phyloP scores from a whole-genome alignment of 1,140 invertebrate genomes.

The Acyrthosiphon pisum region DNA sequence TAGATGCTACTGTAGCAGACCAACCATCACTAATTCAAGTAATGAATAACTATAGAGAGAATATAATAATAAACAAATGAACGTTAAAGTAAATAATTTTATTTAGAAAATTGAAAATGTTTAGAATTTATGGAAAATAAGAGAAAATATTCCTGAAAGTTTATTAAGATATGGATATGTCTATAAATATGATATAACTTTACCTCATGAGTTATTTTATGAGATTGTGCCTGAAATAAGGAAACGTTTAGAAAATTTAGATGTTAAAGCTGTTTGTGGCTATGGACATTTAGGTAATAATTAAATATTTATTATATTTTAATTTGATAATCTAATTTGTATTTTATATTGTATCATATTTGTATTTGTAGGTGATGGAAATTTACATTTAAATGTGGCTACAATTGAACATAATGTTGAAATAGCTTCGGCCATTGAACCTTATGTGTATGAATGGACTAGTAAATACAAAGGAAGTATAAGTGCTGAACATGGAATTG shows the following conservation, averaged over 20 bases:
- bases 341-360: neutral
- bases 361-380: constrained; percentile 77
- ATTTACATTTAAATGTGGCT: constrained; percentile 89
- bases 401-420: constrained; percentile 74
- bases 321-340: neutral
- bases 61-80: neutral
- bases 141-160: constrained; percentile 85
- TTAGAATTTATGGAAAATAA: constrained; percentile 80
- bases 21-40: constrained; percentile 82
- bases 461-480: constrained; percentile 83
- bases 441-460: constrained; percentile 89
- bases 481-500: constrained; percentile 95
- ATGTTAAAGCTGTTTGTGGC: constrained; percentile 74
- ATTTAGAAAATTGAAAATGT: constrained; percentile 59
- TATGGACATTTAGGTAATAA: constrained; percentile 89
- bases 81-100: constrained; percentile 1
- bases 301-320: neutral
- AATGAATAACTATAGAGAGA: constrained; percentile 41
- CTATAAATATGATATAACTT: constrained; percentile 95
- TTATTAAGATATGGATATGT: constrained; percentile 85
- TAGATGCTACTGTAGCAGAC: constrained; percentile 83
- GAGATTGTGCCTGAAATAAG: constrained; percentile 74
- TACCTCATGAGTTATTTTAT: constrained; percentile 87
- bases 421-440: constrained; percentile 79
- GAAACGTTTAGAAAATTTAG: constrained; percentile 68